Conservation (phyloP, 2,113 vertebrate genomes). For the Microtus ochrogaster region DNA sequence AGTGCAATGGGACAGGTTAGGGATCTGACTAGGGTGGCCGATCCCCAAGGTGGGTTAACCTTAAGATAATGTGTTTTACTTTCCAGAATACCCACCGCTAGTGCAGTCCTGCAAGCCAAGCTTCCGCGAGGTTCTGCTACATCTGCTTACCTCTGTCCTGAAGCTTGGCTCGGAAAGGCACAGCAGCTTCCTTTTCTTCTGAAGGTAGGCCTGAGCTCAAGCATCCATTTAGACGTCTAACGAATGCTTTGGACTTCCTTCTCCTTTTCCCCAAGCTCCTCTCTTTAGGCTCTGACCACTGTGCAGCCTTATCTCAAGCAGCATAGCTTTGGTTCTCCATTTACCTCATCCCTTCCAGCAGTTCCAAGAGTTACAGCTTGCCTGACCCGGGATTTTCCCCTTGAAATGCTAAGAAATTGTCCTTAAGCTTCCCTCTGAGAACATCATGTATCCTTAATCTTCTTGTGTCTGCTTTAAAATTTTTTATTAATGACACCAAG, state of each 20-base stretch:
- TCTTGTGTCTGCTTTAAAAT: background rate
- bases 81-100: too few relatives aligned
- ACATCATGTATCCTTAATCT: background rate
- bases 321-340: background rate
- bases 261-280: background rate
- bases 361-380: background rate
- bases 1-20: background rate
- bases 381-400: background rate
- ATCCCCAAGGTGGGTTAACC: background rate
- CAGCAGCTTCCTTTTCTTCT: background rate
- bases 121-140: too few relatives aligned
- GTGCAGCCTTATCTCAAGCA: background rate
- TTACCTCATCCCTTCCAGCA: background rate
- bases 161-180: background rate
- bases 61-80: background rate
- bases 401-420: background rate
- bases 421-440: background rate
- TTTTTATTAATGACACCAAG: background rate
- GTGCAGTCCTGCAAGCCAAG: background rate
- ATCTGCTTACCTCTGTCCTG: background rate
- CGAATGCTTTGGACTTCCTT: background rate
- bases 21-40: background rate
- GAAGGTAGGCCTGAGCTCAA: background rate
- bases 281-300: background rate
- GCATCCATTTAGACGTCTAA: background rate